These are phyloP conservation scores for Hucho hucho DNA, from an alignment of 2,113 vertebrate genomes.

Conservation along the genomic window DNA sequence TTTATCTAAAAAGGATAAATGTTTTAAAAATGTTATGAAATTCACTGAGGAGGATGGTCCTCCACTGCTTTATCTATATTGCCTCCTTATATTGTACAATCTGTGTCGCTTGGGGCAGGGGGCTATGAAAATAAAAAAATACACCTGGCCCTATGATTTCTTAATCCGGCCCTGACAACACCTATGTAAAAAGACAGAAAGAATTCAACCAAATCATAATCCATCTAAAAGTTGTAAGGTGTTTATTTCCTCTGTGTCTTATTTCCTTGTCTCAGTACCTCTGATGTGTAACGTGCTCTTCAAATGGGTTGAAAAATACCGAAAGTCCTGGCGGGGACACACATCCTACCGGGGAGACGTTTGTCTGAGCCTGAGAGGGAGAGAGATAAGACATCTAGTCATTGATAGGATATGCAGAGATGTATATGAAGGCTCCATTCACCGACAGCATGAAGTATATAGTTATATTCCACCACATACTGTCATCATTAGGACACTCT, in stretches of 20 bases:
- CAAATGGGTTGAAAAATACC: background rate
- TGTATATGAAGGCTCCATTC: background rate
- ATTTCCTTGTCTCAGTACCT: background rate
- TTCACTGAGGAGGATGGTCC: no score
- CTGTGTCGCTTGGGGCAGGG: no score
- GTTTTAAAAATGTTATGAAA: no score
- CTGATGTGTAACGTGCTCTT: background rate
- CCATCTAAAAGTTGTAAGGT: background rate
- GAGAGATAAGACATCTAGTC: background rate
- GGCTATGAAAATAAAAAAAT: no score
- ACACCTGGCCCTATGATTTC: no score
- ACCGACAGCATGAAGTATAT: background rate
- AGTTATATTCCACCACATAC: background rate
- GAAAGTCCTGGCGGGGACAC: background rate
- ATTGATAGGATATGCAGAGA: background rate
- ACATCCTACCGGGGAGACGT: slow-evolving; percentile 73
- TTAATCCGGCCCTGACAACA: no score
- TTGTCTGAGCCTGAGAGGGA: slow-evolving; percentile 19
- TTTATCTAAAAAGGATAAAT: no score
- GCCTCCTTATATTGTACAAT: no score
- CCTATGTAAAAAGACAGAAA: background rate
- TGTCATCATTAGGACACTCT: slow-evolving; percentile 17
- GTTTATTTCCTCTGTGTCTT: background rate
- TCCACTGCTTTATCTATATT: no score
- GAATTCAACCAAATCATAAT: background rate